Percentiles rank a stretch among this genome's conserved stretches.
Evolutionary conservation across 2,113 vertebrate genomes (phyloP).

Genomic region (Neogale vison): DNA sequence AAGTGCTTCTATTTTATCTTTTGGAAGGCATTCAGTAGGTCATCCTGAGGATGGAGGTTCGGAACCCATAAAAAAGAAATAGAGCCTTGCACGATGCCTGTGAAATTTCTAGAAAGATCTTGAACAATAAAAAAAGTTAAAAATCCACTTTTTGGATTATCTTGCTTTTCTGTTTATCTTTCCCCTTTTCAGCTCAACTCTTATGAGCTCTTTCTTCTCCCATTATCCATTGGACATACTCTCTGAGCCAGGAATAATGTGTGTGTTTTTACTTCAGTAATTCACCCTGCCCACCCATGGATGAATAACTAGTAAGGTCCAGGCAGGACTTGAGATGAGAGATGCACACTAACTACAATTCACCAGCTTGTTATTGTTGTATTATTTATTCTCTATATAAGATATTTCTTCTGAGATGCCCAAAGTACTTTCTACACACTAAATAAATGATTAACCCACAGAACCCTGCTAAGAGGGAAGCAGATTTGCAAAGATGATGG

Average conservation of each 20-base stretch:
- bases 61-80: neutral
- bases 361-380: conserved; percentile 56
- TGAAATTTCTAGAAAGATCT: neutral
- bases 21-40: neutral
- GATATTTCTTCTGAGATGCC: conserved; percentile 60
- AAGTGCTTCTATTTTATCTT: neutral
- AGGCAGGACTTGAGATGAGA: conserved; percentile 13
- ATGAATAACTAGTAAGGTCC: neutral
- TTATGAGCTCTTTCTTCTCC: neutral
- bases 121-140: neutral
- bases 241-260: neutral
- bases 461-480: conserved; percentile 63
- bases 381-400: conserved; percentile 65
- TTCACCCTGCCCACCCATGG: neutral
- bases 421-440: conserved; percentile 59
- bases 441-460: conserved; percentile 72
- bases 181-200: neutral
- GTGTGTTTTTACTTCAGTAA: conserved; percentile 31
- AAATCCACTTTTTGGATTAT: neutral
- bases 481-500: conserved; percentile 67
- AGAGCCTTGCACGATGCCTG: neutral
- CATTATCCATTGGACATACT: neutral
- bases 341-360: conserved; percentile 21
- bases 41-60: neutral
- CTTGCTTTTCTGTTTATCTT: neutral